These are phyloP conservation scores for Eupithecia subfuscata DNA, from an alignment of 2,888 invertebrate species.

Conservation along the genomic window DNA sequence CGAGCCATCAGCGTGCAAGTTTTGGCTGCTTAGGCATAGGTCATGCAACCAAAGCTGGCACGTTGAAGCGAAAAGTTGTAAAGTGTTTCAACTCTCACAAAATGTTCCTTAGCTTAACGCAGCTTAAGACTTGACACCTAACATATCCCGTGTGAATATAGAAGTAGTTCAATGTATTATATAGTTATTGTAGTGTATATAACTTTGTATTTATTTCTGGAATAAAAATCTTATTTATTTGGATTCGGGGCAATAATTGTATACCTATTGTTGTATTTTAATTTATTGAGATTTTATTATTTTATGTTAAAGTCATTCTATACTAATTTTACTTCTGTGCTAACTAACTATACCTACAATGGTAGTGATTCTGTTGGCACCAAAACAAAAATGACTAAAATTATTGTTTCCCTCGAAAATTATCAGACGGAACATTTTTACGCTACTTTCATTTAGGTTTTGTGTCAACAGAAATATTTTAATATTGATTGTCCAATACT, in stretches of 20 bases:
- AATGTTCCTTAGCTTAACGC: conserved; percentile 71
- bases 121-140: conserved; percentile 75
- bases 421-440: too few relatives aligned
- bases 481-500: too few relatives aligned
- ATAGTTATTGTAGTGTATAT: conserved; percentile 73
- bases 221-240: conserved; percentile 46
- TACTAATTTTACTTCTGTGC: conserved; percentile 29
- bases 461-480: neutral
- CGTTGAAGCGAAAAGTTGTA: neutral
- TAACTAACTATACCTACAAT: conserved; percentile 8
- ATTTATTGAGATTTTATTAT: conserved; percentile 68
- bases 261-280: conserved; percentile 70
- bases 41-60: neutral
- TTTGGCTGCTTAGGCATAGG: neutral
- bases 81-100: conserved; percentile 27
- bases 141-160: conserved; percentile 83
- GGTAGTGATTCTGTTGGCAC: neutral
- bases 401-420: neutral
- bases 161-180: conserved; percentile 74
- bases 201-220: conserved; percentile 54
- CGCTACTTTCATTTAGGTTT: neutral
- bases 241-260: conserved; percentile 75
- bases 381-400: neutral
- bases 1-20: neutral
- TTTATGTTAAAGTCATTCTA: conserved; percentile 37